Conservation (phyloP, 2,888 invertebrate species). For the Cryptops parisi region DNA sequence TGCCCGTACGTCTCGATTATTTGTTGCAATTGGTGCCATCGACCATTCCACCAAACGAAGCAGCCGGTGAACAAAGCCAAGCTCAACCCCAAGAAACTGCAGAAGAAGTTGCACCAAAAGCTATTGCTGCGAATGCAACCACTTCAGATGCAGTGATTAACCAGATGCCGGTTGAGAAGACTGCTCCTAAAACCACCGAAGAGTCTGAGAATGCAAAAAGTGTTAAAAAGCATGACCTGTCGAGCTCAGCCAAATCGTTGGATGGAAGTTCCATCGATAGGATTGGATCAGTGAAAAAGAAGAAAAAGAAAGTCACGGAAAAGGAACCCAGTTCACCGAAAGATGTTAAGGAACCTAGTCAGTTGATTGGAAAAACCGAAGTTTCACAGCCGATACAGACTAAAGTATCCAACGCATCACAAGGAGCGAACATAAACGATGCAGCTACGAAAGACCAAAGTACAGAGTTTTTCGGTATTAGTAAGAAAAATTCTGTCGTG, state of each 20-base stretch:
- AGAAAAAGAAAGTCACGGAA: constrained; percentile 21
- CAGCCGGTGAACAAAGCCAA: neutral
- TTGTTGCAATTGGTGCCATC: constrained; percentile 48
- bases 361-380: constrained; percentile 15
- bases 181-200: neutral
- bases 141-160: neutral
- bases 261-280: constrained; percentile 37
- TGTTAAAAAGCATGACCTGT: constrained; percentile 3
- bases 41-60: constrained; percentile 1
- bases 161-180: neutral
- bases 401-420: neutral
- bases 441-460: neutral
- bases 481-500: too few relatives aligned
- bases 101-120: neutral
- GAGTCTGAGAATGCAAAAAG: neutral
- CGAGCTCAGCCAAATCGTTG: neutral
- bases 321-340: constrained; percentile 4
- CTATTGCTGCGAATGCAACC: neutral
- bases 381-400: neutral
- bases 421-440: neutral
- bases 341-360: too few relatives aligned
- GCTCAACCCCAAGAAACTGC: too few relatives aligned
- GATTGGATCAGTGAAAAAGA: constrained; percentile 52
- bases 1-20: constrained; percentile 74
- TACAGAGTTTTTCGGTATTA: too few relatives aligned